Evolutionary conservation across 2,797 vertebrate species (phyloP).

Genomic region (Diplodus sargus): DNA sequence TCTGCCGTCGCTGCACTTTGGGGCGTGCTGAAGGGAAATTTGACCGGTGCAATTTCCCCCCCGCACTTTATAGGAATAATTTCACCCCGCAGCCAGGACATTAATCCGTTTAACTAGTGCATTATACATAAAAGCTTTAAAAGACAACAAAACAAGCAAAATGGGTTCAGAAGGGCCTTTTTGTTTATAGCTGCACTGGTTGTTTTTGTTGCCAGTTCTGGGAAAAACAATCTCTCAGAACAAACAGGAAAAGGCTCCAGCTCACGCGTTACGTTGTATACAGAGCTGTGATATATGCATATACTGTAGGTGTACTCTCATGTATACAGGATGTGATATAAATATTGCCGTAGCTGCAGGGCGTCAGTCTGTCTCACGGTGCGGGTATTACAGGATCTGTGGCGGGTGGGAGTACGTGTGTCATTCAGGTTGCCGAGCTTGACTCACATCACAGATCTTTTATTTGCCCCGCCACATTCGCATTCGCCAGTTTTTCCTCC

Average conservation of each 20-base stretch:
- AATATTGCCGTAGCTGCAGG: conserved; percentile 20
- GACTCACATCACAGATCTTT: conserved; percentile 56
- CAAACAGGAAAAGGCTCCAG: conserved; percentile 20
- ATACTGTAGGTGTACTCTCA: neutral
- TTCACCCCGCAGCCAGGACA: conserved; percentile 25
- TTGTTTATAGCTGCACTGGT: conserved; percentile 33
- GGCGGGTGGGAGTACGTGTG: conserved; percentile 51
- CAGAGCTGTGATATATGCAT: neutral
- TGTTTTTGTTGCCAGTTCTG: conserved; percentile 23
- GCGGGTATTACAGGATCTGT: conserved; percentile 46
- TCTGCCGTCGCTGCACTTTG: conserved; percentile 59
- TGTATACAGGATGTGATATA: conserved; percentile 20
- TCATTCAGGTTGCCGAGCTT: conserved; percentile 49
- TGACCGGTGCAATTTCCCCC: conserved; percentile 42
- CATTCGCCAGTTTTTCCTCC: conserved; percentile 49
- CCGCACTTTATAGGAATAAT: conserved; percentile 59
- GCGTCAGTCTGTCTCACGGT: conserved; percentile 32
- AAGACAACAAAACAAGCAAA: conserved; percentile 27
- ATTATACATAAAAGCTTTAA: conserved; percentile 52
- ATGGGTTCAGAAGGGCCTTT: conserved; percentile 32
- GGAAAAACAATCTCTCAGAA: conserved; percentile 14
- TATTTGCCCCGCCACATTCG: conserved; percentile 56
- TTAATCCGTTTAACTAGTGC: conserved; percentile 63
- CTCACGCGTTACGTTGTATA: neutral
- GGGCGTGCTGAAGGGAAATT: conserved; percentile 31